Base-by-base conservation (phyloP, 1,140 invertebrate genomes). In the Dreissena polymorpha region DNA sequence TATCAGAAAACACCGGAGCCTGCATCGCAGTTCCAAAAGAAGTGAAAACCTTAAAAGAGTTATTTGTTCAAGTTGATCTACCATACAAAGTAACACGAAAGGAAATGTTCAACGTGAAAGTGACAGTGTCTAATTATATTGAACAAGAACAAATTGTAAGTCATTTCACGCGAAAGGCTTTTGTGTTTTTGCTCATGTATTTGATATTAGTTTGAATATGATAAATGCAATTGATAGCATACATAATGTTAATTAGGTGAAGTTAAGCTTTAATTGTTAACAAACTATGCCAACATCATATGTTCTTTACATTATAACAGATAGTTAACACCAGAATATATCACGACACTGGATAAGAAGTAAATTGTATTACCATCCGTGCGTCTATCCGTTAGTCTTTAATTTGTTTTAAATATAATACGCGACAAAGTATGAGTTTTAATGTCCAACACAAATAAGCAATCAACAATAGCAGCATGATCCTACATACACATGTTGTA, bases 61-160 rank as follows among this genome's bases (percentile, higher is more conserved):
- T 93, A 65, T 93, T 93, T 77, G 70, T 93, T 25, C 90, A 92
- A 23, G 29, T 93, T 3, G 88, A 90, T 74, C 82, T 93, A 13
- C 92, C 92, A 0, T 92, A 92, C 84, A 86, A 83, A 21, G 91
- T 89, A 25, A 87, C 92, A 16, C 70, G 90, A 64, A 85, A 90
- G 70, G 93, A 93, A 87, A 91, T 92, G 69, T 74, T 93, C 16
- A 91, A 93, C 79, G 88, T 93, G 10, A 85, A 87, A 57, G 92
- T 86, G 6, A 92, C 92, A 7, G 64, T 93, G 0, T 93, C 92
- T 82, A 93, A 93, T 78, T 92, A 93, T 74, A 77, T 84, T 63
- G 64, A 67, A 7, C 39, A 82, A 23, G 60, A 39, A 3, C 25
- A 86, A 14, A 63, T 49, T 81, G 88, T 88, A 80, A 87, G 83